phyloP scores from a whole-genome alignment of 2,797 vertebrate species.

The Natrix natrix region DNA sequence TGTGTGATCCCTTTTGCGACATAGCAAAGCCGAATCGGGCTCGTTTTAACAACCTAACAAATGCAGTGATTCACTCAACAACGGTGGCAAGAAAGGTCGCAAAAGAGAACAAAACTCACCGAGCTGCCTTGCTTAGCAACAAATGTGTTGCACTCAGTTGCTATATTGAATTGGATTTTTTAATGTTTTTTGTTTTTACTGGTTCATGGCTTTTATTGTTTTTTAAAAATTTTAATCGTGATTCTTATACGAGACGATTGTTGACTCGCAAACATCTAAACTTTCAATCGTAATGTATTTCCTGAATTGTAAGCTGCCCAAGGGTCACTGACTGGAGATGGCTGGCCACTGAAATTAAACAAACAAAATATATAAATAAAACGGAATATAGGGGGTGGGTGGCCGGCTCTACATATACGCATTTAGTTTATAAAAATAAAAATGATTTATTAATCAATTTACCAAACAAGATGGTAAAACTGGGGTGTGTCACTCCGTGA shows the following conservation, averaged over 20 bases:
- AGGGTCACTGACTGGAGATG: background rate
- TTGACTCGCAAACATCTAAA: background rate
- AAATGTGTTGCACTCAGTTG: background rate
- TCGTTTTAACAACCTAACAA: background rate
- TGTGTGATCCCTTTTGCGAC: too few relatives aligned
- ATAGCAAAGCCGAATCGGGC: background rate
- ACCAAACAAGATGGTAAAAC: background rate
- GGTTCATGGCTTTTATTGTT: background rate
- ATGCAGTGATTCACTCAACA: rapidly evolving
- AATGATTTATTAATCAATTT: background rate
- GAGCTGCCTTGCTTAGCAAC: too few relatives aligned
- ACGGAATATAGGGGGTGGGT: background rate
- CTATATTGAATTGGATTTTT: background rate
- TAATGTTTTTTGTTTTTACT: background rate
- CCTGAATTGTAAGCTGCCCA: background rate
- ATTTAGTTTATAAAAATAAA: background rate
- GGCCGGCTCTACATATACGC: background rate
- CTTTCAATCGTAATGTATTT: background rate
- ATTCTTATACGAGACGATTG: background rate
- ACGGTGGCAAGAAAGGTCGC: background rate
- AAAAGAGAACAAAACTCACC: background rate
- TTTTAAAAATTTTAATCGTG: background rate
- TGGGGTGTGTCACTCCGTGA: background rate
- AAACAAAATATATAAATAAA: background rate
- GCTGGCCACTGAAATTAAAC: background rate